These are phyloP conservation scores for Ashinkailepas kermadecensis DNA, from an alignment of 2,888 invertebrate species.

Conservation along the genomic window DNA sequence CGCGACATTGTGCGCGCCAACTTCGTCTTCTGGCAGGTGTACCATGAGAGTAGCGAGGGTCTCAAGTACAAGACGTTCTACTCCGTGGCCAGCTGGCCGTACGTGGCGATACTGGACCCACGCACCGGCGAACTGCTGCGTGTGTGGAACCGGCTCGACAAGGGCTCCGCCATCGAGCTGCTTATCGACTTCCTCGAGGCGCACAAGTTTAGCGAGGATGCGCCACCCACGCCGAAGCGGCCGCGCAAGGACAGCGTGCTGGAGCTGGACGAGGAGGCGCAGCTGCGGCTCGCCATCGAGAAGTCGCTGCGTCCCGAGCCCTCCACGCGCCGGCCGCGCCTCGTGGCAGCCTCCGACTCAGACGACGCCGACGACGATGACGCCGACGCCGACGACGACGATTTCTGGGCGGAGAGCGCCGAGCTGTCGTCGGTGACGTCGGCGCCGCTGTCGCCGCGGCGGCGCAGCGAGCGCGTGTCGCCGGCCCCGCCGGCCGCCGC, in stretches of 20 bases:
- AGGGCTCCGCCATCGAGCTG: constrained; percentile 42
- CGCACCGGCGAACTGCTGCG: constrained; percentile 56
- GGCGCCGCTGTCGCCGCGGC: constrained; percentile 19
- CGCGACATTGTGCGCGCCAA: constrained; percentile 54
- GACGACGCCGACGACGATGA: constrained; percentile 38
- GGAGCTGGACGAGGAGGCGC: constrained; percentile 45
- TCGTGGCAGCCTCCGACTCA: constrained; percentile 42
- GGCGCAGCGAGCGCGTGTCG: constrained; percentile 22
- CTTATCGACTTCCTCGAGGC: constrained; percentile 42
- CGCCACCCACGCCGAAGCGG: constrained; percentile 30
- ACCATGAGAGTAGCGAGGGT: constrained; percentile 53
- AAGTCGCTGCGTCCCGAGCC: constrained; percentile 40
- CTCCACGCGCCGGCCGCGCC: constrained; percentile 38
- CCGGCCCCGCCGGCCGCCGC: neutral
- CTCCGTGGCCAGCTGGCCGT: constrained; percentile 53
- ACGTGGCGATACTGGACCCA: constrained; percentile 59
- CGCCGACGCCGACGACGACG: constrained; percentile 37
- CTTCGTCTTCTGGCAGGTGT: constrained; percentile 63
- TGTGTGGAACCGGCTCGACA: constrained; percentile 44
- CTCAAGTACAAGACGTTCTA: constrained; percentile 57
- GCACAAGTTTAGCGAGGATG: constrained; percentile 39
- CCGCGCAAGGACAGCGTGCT: constrained; percentile 39
- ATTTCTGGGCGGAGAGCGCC: constrained; percentile 6
- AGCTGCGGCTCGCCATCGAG: constrained; percentile 45
- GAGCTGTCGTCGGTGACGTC: neutral